These are phyloP conservation scores for Platycheirus albimanus DNA, from an alignment of 2,888 invertebrate genomes.

Conservation along the genomic window DNA sequence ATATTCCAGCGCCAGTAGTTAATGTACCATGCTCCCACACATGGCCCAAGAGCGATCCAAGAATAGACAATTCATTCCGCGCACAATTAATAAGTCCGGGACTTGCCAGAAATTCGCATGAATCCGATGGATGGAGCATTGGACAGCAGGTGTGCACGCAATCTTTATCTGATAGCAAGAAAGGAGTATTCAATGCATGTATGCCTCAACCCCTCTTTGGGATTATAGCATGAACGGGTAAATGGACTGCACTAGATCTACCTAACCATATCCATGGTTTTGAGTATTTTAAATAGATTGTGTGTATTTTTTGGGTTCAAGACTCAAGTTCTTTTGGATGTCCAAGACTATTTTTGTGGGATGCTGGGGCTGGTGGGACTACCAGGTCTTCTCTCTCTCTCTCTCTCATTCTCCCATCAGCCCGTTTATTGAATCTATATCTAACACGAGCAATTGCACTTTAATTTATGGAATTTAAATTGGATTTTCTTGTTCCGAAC, in stretches of 20 bases:
- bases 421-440: slow-evolving; percentile 26
- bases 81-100: slow-evolving; percentile 60
- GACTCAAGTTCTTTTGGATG: slow-evolving; percentile 38
- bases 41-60: slow-evolving; percentile 19
- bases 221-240: slow-evolving; percentile 40
- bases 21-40: slow-evolving; percentile 62
- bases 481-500: slow-evolving; percentile 72
- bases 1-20: slow-evolving; percentile 58
- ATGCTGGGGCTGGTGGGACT: not conserved
- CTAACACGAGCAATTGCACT: slow-evolving; percentile 68
- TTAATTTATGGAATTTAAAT: slow-evolving; percentile 75
- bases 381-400: slow-evolving; percentile 11
- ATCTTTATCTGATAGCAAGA: slow-evolving; percentile 60
- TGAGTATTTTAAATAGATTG: slow-evolving; percentile 18
- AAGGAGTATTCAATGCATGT: slow-evolving; percentile 20
- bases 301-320: slow-evolving; percentile 38
- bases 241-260: too few relatives aligned
- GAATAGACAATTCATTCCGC: slow-evolving; percentile 57
- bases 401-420: slow-evolving; percentile 11
- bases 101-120: slow-evolving; percentile 47
- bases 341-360: slow-evolving; percentile 20
- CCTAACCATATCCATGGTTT: slow-evolving; percentile 32
- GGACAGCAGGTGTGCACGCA: slow-evolving; percentile 72
- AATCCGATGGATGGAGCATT: slow-evolving; percentile 20
- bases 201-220: slow-evolving; percentile 1